A percentile compares a stretch with the other conserved stretches of the same genome.
phyloP scores from a whole-genome alignment of 2,113 vertebrate species.

The Megaceryle maxima region DNA sequence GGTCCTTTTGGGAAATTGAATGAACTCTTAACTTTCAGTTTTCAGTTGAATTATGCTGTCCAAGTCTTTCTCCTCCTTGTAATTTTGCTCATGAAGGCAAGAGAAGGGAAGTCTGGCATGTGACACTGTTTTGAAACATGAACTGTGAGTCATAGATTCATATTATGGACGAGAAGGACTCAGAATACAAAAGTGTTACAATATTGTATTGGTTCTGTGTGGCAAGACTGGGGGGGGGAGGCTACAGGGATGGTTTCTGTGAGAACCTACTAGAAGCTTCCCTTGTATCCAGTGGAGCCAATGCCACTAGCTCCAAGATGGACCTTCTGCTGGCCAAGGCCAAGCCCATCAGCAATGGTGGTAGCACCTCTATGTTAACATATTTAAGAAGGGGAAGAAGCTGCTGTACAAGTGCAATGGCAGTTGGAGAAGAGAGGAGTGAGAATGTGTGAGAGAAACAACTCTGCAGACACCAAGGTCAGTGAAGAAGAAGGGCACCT shows the following conservation, averaged over 20 bases:
- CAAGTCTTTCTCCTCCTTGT: conserved; percentile 13
- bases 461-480: background rate
- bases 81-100: conserved; percentile 1
- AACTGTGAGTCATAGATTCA: conserved; percentile 42
- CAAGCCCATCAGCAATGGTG: rapidly evolving
- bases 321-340: background rate
- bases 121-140: conserved; percentile 56
- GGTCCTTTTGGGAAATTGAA: background rate
- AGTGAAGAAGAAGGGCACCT: background rate
- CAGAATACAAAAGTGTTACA: background rate
- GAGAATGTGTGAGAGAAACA: background rate
- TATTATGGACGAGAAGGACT: conserved; percentile 15
- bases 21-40: conserved; percentile 16
- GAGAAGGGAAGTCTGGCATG: conserved; percentile 56
- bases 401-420: background rate
- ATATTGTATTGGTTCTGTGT: background rate
- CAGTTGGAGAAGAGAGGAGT: background rate
- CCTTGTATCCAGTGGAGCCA: background rate
- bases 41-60: conserved; percentile 4
- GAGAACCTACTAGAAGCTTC: background rate
- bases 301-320: background rate
- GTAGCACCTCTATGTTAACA: rapidly evolving
- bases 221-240: background rate
- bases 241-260: background rate
- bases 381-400: background rate